phyloP scores from a whole-genome alignment of 2,797 vertebrate species.

The Poeciliopsis gracilis region DNA sequence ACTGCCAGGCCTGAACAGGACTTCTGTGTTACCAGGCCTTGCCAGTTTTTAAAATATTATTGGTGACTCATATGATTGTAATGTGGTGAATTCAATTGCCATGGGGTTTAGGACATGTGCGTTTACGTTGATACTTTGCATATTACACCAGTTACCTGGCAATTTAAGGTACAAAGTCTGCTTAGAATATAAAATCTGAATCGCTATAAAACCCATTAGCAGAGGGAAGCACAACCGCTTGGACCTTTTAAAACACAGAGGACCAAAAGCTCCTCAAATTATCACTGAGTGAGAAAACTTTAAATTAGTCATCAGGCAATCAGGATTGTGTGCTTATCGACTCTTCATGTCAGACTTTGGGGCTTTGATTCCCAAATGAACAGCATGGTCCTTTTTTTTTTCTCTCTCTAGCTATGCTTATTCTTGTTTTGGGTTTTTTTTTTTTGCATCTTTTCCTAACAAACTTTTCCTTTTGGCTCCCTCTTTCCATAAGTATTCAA shows the following conservation, averaged over 20 bases:
- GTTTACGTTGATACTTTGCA: background rate
- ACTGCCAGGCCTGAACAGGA: too few species aligned
- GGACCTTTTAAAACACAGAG: background rate
- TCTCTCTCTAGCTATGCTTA: background rate
- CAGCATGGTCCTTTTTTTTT: background rate
- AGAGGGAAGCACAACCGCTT: background rate
- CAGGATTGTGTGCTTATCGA: background rate
- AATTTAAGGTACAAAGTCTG: background rate
- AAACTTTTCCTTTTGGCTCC: background rate
- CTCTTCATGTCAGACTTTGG: background rate
- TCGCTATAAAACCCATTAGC: background rate
- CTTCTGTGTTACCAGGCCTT: too few species aligned
- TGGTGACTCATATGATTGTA: too few species aligned
- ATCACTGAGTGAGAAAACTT: background rate
- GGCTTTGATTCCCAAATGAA: background rate
- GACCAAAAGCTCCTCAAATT: background rate
- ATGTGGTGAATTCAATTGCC: too few species aligned
- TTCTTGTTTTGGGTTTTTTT: background rate
- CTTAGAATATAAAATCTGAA: background rate
- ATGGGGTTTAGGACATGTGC: background rate
- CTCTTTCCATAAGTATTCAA: background rate
- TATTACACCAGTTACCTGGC: background rate
- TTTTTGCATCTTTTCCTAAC: background rate
- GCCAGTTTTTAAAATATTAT: too few species aligned
- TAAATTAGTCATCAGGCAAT: background rate